Conservation (phyloP, 2,113 vertebrate genomes). For the Misgurnus anguillicaudatus region DNA sequence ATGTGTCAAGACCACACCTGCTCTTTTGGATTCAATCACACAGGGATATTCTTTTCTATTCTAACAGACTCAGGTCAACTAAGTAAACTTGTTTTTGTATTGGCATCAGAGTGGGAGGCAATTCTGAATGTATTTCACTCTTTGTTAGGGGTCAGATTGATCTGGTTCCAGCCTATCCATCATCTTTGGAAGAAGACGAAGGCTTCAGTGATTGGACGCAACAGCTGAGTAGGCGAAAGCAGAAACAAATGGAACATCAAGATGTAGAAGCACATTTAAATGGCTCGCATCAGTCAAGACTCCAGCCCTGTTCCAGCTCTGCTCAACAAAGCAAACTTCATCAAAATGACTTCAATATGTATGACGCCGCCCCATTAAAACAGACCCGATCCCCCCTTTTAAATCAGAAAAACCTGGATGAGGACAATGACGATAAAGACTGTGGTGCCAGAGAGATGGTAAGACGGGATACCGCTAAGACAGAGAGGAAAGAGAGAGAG, state of each 20-base stretch:
- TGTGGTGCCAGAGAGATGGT: slow-evolving; percentile 5
- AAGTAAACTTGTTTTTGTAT: neutral
- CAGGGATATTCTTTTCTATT: slow-evolving; percentile 2
- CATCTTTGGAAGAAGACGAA: slow-evolving; percentile 86
- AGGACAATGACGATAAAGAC: slow-evolving; percentile 1
- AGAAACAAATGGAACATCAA: slow-evolving; percentile 50
- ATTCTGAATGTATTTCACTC: neutral
- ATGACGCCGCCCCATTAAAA: neutral
- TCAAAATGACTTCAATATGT: neutral
- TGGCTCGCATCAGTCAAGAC: neutral
- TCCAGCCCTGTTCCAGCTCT: neutral
- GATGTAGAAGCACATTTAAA: slow-evolving; percentile 1
- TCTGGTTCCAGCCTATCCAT: slow-evolving; percentile 66
- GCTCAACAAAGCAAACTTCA: slow-evolving; percentile 19
- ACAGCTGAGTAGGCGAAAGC: slow-evolving; percentile 74
- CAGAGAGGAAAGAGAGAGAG: slow-evolving; percentile 23
- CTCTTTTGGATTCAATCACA: neutral
- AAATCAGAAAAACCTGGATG: slow-evolving; percentile 38
- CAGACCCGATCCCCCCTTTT: neutral
- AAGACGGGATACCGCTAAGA: slow-evolving; percentile 4
- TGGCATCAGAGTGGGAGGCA: neutral
- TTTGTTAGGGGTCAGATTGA: slow-evolving; percentile 49
- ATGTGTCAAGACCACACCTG: slow-evolving; percentile 29
- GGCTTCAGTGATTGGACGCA: slow-evolving; percentile 91
- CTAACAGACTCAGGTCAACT: neutral